Conservation (phyloP, 1,140 invertebrate species). For the Brachionus angularis region DNA sequence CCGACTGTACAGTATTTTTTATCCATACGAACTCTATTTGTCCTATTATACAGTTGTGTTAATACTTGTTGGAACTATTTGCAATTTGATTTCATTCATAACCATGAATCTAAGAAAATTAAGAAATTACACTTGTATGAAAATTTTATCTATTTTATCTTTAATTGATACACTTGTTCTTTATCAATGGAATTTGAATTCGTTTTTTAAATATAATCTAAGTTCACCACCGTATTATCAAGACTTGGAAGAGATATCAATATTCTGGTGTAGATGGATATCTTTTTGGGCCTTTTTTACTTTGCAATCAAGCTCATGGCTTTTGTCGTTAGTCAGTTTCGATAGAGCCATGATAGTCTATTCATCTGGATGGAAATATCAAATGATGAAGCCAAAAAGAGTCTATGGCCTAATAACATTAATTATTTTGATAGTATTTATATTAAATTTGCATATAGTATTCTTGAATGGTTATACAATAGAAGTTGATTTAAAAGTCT, state of each 20-base stretch:
- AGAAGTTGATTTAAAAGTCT: no score
- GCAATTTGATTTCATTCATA: slow-evolving; percentile 26
- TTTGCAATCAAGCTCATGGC: slow-evolving; percentile 24
- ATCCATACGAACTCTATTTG: slow-evolving; percentile 16
- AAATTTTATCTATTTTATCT: slow-evolving; percentile 21
- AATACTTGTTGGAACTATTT: slow-evolving; percentile 14
- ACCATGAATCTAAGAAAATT: slow-evolving; percentile 18
- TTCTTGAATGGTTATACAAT: slow-evolving; percentile 16
- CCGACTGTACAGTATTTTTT: background rate
- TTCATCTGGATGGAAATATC: slow-evolving; percentile 22
- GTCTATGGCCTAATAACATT: background rate
- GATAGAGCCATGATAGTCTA: slow-evolving; percentile 13
- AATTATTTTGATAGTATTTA: background rate
- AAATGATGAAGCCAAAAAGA: slow-evolving; percentile 7
- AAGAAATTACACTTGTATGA: slow-evolving; percentile 30
- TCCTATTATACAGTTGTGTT: slow-evolving; percentile 15
- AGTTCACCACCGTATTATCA: slow-evolving; percentile 12
- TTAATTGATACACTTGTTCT: background rate
- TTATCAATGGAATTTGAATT: slow-evolving; percentile 43
- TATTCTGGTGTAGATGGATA: slow-evolving; percentile 20
- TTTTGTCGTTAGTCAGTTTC: slow-evolving; percentile 18
- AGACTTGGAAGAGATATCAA: slow-evolving; percentile 35
- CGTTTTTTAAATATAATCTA: slow-evolving; percentile 38
- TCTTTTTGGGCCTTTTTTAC: slow-evolving; percentile 36
- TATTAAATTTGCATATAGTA: slow-evolving; percentile 14